These are phyloP conservation scores for Tanypteryx hageni DNA, from an alignment of 2,888 invertebrate species.

Conservation along the genomic window DNA sequence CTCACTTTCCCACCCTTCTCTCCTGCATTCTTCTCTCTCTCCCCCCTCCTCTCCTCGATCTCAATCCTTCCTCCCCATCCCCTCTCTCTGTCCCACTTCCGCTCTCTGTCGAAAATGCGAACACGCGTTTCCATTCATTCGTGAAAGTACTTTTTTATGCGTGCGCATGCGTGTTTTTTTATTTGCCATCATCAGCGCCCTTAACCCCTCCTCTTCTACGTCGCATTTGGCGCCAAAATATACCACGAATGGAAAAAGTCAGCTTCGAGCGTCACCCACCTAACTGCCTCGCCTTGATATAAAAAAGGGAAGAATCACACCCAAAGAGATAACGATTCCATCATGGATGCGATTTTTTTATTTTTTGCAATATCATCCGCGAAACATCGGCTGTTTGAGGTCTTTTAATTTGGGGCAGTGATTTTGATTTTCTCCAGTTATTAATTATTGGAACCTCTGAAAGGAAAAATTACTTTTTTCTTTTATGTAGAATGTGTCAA, in stretches of 20 bases:
- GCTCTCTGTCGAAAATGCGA: slow-evolving; percentile 18
- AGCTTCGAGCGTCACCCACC: background rate
- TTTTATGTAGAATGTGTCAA: no score
- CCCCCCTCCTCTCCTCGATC: background rate
- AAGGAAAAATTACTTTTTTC: no score
- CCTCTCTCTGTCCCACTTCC: background rate
- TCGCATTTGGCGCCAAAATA: background rate
- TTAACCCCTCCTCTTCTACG: background rate
- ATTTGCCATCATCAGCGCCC: background rate
- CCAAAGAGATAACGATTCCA: background rate
- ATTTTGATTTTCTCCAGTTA: no score
- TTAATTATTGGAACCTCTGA: no score
- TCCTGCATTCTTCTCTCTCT: background rate
- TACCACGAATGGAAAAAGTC: background rate
- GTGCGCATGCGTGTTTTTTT: background rate
- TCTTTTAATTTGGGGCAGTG: no score
- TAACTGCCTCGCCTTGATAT: background rate
- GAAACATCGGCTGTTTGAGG: no score
- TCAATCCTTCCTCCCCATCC: background rate
- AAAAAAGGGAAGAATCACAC: background rate
- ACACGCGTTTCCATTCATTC: slow-evolving; percentile 51
- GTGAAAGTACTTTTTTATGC: background rate
- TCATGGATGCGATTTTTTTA: background rate
- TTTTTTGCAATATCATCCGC: no score
- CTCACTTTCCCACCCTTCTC: background rate